Evolutionary conservation across 2,888 invertebrate genomes (phyloP), one percentile per base, ranked within the genome.

Genomic region (Sepioteuthis lessoniana): DNA sequence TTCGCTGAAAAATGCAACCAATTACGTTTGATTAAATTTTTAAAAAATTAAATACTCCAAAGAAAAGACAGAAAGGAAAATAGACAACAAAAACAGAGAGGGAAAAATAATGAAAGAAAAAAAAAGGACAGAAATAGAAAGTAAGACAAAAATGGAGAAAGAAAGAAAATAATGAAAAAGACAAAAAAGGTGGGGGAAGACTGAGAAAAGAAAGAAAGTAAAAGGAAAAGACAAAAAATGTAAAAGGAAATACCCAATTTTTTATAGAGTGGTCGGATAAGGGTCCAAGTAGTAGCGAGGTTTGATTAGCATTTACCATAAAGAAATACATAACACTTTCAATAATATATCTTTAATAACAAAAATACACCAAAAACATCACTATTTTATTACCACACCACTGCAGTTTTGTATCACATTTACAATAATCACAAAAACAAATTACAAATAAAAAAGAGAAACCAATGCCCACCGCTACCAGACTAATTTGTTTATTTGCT

Each of bases 51-150:
- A 50, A 76, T 37, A 92, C 46, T 42, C 38, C 19, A n/a, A 93
- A n/a, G 76, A 47, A 94, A 31, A 93, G 94, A 94, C 47, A 92
- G 94, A 92, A 91, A 50, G 42, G 90, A 35, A 91, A 38, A 93
- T 50, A 90, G 46, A 90, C 90, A 76, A 38, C 90, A 55, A 37
- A 38, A 55, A 47, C 55, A 16, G 93, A 76, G 47, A 31, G 93
- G 38, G 47, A 35, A 90, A 37, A 50, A 91, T 38, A 19, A 35
- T 13, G 47, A 25, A 46, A 55, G 42, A 90, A 90, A 90, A 37
- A 90, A 93, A 4, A 38, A 46, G 55, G 50, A 94, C 35, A 46
- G 93, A 50, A 90, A 55, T 76, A 47, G 37, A 55, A 93, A 94
- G 38, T 46, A 55, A 90, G 10, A 46, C 50, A 42, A 46, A 91